A percentile compares a stretch with the other conserved stretches of the same genome.
Evolutionary conservation across 2,797 vertebrate genomes (phyloP).

Genomic region (Artibeus jamaicensis): DNA sequence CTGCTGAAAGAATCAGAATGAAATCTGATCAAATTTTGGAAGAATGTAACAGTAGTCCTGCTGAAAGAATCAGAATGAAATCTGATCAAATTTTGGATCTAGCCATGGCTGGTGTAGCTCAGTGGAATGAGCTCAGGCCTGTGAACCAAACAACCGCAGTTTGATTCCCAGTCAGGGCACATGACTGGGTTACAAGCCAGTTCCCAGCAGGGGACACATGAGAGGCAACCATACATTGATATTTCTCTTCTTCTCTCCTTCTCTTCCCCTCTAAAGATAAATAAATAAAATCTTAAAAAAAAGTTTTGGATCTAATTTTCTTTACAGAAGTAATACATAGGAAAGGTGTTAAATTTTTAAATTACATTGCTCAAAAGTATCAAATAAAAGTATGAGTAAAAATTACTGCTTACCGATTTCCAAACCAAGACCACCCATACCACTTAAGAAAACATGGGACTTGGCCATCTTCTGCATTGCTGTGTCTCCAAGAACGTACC

Average conservation of each 20-base stretch:
- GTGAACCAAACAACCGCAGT: no score
- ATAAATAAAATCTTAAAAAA: no score
- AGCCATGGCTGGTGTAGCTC: no score
- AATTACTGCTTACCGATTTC: conserved; percentile 91
- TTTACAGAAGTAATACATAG: conserved; percentile 6
- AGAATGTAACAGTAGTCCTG: background rate
- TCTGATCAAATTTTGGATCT: no score
- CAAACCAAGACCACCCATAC: conserved; percentile 94
- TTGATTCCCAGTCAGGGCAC: no score
- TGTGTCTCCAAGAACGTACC: conserved; percentile 97
- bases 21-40: no score
- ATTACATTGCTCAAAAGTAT: conserved; percentile 18
- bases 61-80: conserved; percentile 12
- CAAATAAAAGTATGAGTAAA: conserved; percentile 44
- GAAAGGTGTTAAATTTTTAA: background rate
- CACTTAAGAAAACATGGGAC: conserved; percentile 95
- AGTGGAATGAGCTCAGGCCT: no score
- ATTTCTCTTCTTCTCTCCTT: no score
- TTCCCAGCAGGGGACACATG: no score
- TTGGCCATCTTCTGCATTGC: conserved; percentile 99
- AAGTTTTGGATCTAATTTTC: background rate
- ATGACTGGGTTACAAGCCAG: no score
- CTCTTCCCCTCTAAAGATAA: no score
- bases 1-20: background rate
- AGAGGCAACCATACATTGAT: no score